Percentiles rank a stretch among this genome's conserved stretches.
Conservation (phyloP, 92 coral and sea anemone species). For the Zoanthus sociatus region DNA sequence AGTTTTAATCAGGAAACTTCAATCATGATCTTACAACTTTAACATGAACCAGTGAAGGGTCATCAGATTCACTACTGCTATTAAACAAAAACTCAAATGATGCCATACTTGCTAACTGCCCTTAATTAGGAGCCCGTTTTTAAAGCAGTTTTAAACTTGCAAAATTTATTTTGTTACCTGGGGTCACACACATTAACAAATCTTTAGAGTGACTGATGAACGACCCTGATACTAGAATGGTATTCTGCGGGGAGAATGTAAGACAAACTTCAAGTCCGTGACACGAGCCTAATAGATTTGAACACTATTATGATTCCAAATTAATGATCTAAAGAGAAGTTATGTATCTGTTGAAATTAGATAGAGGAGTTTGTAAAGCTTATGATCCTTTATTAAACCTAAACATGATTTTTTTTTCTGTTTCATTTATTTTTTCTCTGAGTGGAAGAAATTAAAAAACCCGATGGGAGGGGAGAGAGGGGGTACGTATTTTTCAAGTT, state of each 20-base stretch:
- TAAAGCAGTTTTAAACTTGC: neutral
- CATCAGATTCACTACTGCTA: neutral
- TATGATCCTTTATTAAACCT: conserved; percentile 16
- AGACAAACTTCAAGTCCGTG: neutral
- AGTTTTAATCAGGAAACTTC: neutral
- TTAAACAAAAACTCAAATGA: neutral
- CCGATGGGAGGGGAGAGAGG: too few relatives aligned
- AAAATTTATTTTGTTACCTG: neutral
- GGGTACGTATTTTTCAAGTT: too few relatives aligned
- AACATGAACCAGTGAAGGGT: neutral
- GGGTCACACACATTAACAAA: neutral
- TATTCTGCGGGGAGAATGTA: neutral
- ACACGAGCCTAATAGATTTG: neutral
- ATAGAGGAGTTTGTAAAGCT: conserved; percentile 15
- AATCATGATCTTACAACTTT: neutral
- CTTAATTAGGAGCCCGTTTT: neutral
- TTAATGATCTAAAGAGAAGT: neutral
- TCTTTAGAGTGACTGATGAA: neutral
- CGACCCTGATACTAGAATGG: neutral
- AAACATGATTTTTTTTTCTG: neutral
- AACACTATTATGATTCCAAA: neutral
- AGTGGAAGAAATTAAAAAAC: too few relatives aligned
- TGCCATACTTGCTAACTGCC: neutral
- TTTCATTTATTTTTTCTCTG: neutral
- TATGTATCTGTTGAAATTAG: conserved; percentile 12